Base-by-base conservation (phyloP, 2,113 vertebrate species). In the Sceloporus tristichus region DNA sequence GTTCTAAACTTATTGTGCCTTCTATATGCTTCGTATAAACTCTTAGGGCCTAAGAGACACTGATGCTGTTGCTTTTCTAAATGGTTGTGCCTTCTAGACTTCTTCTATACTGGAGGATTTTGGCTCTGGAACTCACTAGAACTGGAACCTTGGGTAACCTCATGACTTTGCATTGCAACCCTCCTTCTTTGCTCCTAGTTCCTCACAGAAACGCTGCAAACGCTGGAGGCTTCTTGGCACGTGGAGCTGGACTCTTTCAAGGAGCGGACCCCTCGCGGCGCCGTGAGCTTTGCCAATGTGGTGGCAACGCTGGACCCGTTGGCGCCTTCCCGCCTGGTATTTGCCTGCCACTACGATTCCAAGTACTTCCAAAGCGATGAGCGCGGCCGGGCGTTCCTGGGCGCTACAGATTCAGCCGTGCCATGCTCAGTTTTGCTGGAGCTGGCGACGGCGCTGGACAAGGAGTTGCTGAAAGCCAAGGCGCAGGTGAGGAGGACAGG, bases 301-400 rank as follows among this genome's bases (percentile, higher is more conserved):
- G 87, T 99, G 6, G 98, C 98, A 42, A 98, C 97, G 0, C 96
- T 99, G 86, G 97, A 98, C 81, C 97, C 98, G 0, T 79, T 97
- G 1, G 98, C 98, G 40, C 97, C 97, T 0, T 97, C 94, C 42
- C 95, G 97, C 85, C 96, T 99, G 79, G 96, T 98, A 10, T 94
- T 98, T 0, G 97, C 98, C 84, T 99, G 98, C 92, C 98, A 99
- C 94, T 98, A 98, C 0, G 98, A 99, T 95, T 98, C 98, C 0
- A 98, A 99, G 94, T 93, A 96, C 86, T 95, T 98, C 76, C 97
- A 97, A 0, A 80, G 1, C 10, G 87, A 84, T 62, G 8, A 27
- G 23, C 86, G 93, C 0, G 96, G 34, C 76, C 93, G 13, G 88
- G 85, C 88, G 92, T 99, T 98, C 76, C 88, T 98, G 34, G 98